Evolutionary conservation across 2,888 invertebrate species (phyloP).

Genomic region (Neoaliturus tenellus): DNA sequence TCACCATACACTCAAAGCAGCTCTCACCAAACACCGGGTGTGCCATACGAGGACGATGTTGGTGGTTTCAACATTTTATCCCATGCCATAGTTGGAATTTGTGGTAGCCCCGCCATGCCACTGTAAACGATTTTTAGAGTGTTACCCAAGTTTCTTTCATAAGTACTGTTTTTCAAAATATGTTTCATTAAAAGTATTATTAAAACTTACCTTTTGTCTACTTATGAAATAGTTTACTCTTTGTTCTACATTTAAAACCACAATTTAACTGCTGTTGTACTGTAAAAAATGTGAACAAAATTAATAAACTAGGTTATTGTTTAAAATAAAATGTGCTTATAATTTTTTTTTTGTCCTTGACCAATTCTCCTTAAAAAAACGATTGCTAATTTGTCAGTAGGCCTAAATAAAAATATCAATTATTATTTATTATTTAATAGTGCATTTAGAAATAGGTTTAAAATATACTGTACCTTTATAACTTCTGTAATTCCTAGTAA

Average conservation of each 20-base stretch:
- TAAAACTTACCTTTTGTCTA: background rate
- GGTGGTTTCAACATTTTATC: slow-evolving; percentile 5
- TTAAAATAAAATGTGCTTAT: slow-evolving; percentile 22
- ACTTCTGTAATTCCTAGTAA: slow-evolving; percentile 40
- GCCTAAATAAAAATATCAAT: slow-evolving; percentile 9
- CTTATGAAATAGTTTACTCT: background rate
- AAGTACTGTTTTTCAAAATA: slow-evolving; percentile 1
- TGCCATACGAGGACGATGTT: background rate
- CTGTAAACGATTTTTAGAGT: background rate
- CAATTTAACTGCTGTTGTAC: background rate
- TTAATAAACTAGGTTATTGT: slow-evolving; percentile 32
- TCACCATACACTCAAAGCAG: slow-evolving; percentile 28
- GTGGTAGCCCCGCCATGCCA: background rate
- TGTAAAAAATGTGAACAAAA: background rate
- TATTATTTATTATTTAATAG: slow-evolving; percentile 24
- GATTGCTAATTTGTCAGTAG: slow-evolving; percentile 29
- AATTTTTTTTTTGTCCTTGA: background rate
- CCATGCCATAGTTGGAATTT: background rate
- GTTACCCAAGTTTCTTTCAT: background rate
- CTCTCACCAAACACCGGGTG: background rate
- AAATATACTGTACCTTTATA: slow-evolving; percentile 41
- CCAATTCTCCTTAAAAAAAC: slow-evolving; percentile 10
- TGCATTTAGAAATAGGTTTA: slow-evolving; percentile 9
- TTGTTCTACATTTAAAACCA: slow-evolving; percentile 9
- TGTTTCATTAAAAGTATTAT: slow-evolving; percentile 2